phyloP scores from a whole-genome alignment of 2,113 vertebrate species.

The Lasiurus borealis region DNA sequence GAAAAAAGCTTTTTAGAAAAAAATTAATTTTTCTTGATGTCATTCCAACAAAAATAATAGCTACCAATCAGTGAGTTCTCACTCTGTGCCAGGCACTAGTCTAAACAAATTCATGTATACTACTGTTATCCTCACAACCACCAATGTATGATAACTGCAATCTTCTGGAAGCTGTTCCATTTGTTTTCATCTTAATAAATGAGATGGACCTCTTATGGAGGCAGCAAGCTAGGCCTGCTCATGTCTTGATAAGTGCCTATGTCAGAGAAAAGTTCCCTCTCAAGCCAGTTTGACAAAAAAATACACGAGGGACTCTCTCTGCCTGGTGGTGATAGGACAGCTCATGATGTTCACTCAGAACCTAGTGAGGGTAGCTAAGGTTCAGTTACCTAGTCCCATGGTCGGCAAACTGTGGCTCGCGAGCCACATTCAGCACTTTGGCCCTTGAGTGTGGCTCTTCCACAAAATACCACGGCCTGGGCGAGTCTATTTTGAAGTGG shows the following conservation, averaged over 20 bases:
- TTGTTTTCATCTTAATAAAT: not conserved
- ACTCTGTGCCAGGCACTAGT: not conserved
- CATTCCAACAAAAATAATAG: not conserved
- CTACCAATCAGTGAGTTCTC: not conserved
- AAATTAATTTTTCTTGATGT: not conserved
- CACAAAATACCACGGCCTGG: no score
- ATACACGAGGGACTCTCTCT: not conserved
- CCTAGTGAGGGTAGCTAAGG: not conserved
- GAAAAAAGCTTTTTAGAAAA: not conserved
- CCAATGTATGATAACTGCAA: not conserved
- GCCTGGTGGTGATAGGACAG: not conserved
- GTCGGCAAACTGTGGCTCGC: no score
- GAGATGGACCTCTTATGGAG: no score
- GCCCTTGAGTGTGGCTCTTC: no score
- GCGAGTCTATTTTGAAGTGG: no score
- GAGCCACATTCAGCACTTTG: no score
- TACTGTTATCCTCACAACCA: not conserved
- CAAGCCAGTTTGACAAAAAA: not conserved
- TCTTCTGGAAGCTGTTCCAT: not conserved
- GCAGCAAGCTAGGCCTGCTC: not conserved
- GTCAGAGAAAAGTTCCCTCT: not conserved
- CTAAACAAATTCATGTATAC: not conserved
- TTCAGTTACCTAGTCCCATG: not conserved
- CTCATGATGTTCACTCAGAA: not conserved
- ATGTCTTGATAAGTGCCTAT: rapidly evolving